Conservation (phyloP, 2,888 invertebrate genomes). For the Dicycla oo region DNA sequence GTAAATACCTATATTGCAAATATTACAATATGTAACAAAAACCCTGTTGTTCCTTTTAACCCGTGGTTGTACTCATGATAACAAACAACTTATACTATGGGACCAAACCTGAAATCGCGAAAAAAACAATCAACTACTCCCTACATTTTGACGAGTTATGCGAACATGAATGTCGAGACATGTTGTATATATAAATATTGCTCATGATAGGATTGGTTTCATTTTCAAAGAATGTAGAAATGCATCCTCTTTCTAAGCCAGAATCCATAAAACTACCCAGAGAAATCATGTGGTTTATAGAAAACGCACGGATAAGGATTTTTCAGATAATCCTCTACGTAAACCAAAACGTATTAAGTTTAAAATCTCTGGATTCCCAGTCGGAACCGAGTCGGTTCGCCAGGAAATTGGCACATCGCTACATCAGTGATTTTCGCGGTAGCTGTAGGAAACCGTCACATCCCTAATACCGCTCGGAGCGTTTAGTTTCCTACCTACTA, state of each 20-base stretch:
- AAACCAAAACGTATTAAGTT: conserved; percentile 35
- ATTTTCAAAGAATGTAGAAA: neutral
- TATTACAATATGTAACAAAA: too few relatives aligned
- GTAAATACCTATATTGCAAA: too few relatives aligned
- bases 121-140: too few relatives aligned
- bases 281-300: neutral
- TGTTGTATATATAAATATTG: too few relatives aligned
- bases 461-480: conserved; percentile 33
- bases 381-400: conserved; percentile 25
- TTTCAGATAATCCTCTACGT: conserved; percentile 29
- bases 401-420: conserved; percentile 54
- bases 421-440: conserved; percentile 47
- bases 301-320: conserved; percentile 17
- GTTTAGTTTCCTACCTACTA: conserved; percentile 34
- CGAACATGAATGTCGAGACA: too few relatives aligned
- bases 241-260: too few relatives aligned
- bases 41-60: too few relatives aligned
- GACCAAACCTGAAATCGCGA: too few relatives aligned
- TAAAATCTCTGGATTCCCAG: conserved; percentile 36
- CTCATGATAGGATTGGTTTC: too few relatives aligned
- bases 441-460: conserved; percentile 30
- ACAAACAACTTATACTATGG: too few relatives aligned
- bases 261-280: neutral
- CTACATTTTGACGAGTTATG: too few relatives aligned
- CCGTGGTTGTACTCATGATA: too few relatives aligned